Evolutionary conservation across 2,888 invertebrate genomes (phyloP).

Genomic region (Agrypnus murinus): DNA sequence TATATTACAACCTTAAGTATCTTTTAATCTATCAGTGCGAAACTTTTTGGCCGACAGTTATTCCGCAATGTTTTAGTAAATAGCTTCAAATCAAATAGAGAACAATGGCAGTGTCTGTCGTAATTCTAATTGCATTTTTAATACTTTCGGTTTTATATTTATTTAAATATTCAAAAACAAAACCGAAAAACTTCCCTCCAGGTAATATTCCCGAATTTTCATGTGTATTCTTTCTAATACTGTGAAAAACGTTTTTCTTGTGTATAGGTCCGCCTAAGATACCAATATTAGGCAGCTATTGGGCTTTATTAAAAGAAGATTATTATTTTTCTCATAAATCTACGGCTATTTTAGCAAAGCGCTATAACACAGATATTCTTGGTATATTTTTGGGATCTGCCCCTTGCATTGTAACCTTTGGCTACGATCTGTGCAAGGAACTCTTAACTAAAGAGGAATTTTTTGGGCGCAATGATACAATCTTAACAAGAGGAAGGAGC

Average conservation of each 20-base stretch:
- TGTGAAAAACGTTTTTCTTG: neutral
- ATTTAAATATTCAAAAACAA: neutral
- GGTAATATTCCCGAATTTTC: conserved; percentile 68
- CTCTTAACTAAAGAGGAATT: conserved; percentile 76
- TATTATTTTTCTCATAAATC: conserved; percentile 74
- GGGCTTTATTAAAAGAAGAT: conserved; percentile 74
- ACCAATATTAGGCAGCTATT: conserved; percentile 78
- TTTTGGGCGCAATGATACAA: conserved; percentile 76
- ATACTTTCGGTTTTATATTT: neutral
- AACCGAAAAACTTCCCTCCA: conserved; percentile 75
- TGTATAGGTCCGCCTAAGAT: conserved; percentile 76
- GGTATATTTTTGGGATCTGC: conserved; percentile 75
- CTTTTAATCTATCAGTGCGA: too few relatives aligned
- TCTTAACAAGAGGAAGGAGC: conserved; percentile 73
- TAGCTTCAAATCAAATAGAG: too few relatives aligned
- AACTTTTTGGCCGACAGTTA: too few relatives aligned
- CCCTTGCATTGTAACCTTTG: conserved; percentile 74
- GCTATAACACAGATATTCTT: conserved; percentile 77
- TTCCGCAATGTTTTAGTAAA: too few relatives aligned
- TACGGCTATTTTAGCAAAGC: conserved; percentile 72
- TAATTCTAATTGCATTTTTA: neutral
- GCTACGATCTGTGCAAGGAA: conserved; percentile 74
- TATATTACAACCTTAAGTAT: too few relatives aligned
- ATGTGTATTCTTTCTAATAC: neutral
- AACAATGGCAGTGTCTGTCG: too few relatives aligned